A percentile compares a stretch with the other conserved stretches of the same genome.
Conservation (phyloP, 2,113 vertebrate genomes). For the Oostethus manadensis region DNA sequence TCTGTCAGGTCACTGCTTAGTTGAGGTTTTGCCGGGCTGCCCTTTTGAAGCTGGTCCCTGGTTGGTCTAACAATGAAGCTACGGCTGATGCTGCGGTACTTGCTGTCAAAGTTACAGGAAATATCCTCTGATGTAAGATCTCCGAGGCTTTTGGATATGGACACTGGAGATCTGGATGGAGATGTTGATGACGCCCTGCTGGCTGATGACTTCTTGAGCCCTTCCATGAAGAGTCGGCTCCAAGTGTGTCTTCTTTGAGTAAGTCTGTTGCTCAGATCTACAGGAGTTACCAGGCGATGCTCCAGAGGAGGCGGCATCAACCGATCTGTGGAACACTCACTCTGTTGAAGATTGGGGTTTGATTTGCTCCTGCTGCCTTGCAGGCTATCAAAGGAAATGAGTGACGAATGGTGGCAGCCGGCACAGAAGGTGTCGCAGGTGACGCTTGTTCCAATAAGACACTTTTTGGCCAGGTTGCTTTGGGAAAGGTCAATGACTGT, state of each 20-base stretch:
- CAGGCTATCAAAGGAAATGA: slow-evolving; percentile 39
- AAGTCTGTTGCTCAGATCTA: slow-evolving; percentile 41
- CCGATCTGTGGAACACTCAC: slow-evolving; percentile 40
- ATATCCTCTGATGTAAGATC: slow-evolving; percentile 92
- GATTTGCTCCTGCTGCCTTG: slow-evolving; percentile 86
- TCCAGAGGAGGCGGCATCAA: slow-evolving; percentile 67
- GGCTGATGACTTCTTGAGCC: slow-evolving; percentile 71
- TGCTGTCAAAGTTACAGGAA: slow-evolving; percentile 77
- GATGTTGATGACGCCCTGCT: slow-evolving; percentile 43
- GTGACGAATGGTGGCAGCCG: slow-evolving; percentile 29
- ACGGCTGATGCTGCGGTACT: slow-evolving; percentile 82
- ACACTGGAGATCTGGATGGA: slow-evolving; percentile 17
- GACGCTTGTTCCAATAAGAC: slow-evolving; percentile 57
- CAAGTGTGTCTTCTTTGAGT: slow-evolving; percentile 77
- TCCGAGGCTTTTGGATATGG: slow-evolving; percentile 91
- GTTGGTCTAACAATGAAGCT: slow-evolving; percentile 75
- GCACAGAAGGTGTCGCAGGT: slow-evolving; percentile 36
- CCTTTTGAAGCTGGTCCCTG: slow-evolving; percentile 64
- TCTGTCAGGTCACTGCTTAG: slow-evolving; percentile 73
- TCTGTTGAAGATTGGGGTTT: slow-evolving; percentile 81
- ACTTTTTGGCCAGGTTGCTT: slow-evolving; percentile 79
- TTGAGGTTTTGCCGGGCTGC: slow-evolving; percentile 15
- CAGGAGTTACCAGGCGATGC: slow-evolving; percentile 16
- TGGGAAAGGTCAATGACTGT: slow-evolving; percentile 88
- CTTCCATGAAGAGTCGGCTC: slow-evolving; percentile 81